Conservation (phyloP, 2,113 vertebrate species). For the mouse (Mus musculus) region GRCm39 chrX:167714501-167715000, state of each 20-base stretch:
- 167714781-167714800: neutral
- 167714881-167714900: neutral
- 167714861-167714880: neutral
- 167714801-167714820: neutral
- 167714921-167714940: neutral
- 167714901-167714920: neutral
- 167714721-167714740: constrained; percentile 1
- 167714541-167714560: too few species aligned
- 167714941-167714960: constrained; percentile 29
- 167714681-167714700: neutral
- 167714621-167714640: constrained; percentile 40
- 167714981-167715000: neutral
- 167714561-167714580: neutral
- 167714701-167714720: neutral
- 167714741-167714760: neutral
- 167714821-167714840: constrained; percentile 9
- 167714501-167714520: neutral
- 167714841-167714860: neutral
- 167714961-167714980: constrained; percentile 24
- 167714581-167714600: neutral
- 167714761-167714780: neutral
- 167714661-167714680: constrained; percentile 41
- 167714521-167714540: too few species aligned
- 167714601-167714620: neutral
- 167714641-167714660: neutral